phyloP scores from a whole-genome alignment of 2,888 invertebrate species.

The Helicoverpa assulta region DNA sequence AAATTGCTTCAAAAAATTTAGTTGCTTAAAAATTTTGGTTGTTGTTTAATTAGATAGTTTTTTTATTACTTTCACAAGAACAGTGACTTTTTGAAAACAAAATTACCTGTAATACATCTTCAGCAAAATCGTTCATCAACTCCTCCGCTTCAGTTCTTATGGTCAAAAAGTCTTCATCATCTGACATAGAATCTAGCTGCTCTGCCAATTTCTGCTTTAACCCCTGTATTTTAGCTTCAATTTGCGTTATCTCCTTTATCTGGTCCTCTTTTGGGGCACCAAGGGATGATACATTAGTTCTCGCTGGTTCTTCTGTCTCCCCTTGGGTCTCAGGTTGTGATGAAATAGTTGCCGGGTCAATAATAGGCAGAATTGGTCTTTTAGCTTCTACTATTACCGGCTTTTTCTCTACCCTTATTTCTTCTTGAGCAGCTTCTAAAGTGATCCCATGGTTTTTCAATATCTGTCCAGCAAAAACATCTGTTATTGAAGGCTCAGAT shows the following conservation, averaged over 20 bases:
- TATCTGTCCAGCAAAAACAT: constrained; percentile 92
- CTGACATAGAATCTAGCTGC: constrained; percentile 90
- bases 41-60: too few species aligned
- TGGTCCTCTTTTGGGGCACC: constrained; percentile 73
- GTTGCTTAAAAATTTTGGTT: too few species aligned
- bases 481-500: constrained; percentile 90
- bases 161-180: constrained; percentile 92
- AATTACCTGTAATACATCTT: constrained; percentile 85
- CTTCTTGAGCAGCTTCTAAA: constrained; percentile 73
- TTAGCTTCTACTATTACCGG: constrained; percentile 72
- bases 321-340: constrained; percentile 65
- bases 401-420: constrained; percentile 74
- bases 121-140: constrained; percentile 87
- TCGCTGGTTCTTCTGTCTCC: constrained; percentile 71
- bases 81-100: too few species aligned
- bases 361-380: constrained; percentile 82
- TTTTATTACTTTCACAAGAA: too few species aligned
- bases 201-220: constrained; percentile 84
- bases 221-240: constrained; percentile 91
- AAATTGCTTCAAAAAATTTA: too few species aligned
- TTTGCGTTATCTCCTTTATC: constrained; percentile 84
- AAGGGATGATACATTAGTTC: constrained; percentile 40
- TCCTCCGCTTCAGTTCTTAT: constrained; percentile 92
- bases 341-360: constrained; percentile 83
- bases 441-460: constrained; percentile 87